Evolutionary conservation across 2,888 invertebrate genomes (phyloP).

Genomic region (Microctonus aethiopoides): DNA sequence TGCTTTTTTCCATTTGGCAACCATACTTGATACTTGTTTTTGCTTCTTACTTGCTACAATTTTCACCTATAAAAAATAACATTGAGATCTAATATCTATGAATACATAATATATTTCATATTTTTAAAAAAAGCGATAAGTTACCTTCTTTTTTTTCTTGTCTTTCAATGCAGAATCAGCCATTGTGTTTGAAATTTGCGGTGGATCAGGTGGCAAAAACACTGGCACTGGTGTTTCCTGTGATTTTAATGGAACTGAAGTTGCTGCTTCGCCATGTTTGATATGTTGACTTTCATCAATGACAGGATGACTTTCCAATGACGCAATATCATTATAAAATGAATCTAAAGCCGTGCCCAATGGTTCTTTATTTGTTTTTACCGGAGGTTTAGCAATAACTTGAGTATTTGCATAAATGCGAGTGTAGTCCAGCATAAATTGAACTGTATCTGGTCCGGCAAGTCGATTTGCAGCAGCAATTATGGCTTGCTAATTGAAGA

Average conservation of each 20-base stretch:
- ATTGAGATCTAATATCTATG: neutral
- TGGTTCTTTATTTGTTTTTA: slow-evolving; percentile 59
- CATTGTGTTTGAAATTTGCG: slow-evolving; percentile 22
- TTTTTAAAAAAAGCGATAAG: neutral
- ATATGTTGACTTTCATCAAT: slow-evolving; percentile 39
- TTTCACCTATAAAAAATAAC: slow-evolving; percentile 68
- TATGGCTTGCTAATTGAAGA: slow-evolving; percentile 52
- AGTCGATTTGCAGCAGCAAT: slow-evolving; percentile 59
- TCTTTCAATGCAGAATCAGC: slow-evolving; percentile 57
- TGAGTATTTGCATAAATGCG: slow-evolving; percentile 60
- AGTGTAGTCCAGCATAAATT: slow-evolving; percentile 61
- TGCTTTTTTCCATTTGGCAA: slow-evolving; percentile 79
- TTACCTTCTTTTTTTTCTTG: slow-evolving; percentile 67
- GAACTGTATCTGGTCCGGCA: slow-evolving; percentile 57
- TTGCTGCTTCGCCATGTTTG: slow-evolving; percentile 36
- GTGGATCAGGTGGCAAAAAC: neutral
- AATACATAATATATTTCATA: neutral
- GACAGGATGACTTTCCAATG: slow-evolving; percentile 65
- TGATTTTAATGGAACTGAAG: slow-evolving; percentile 41
- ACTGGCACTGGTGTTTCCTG: slow-evolving; percentile 33
- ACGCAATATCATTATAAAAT: slow-evolving; percentile 73
- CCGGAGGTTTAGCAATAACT: slow-evolving; percentile 64
- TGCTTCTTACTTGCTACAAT: slow-evolving; percentile 76
- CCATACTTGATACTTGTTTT: slow-evolving; percentile 76
- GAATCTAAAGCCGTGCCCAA: slow-evolving; percentile 70